Base-by-base conservation (phyloP, 2,113 vertebrate genomes). In the Pollimyrus isidori region DNA sequence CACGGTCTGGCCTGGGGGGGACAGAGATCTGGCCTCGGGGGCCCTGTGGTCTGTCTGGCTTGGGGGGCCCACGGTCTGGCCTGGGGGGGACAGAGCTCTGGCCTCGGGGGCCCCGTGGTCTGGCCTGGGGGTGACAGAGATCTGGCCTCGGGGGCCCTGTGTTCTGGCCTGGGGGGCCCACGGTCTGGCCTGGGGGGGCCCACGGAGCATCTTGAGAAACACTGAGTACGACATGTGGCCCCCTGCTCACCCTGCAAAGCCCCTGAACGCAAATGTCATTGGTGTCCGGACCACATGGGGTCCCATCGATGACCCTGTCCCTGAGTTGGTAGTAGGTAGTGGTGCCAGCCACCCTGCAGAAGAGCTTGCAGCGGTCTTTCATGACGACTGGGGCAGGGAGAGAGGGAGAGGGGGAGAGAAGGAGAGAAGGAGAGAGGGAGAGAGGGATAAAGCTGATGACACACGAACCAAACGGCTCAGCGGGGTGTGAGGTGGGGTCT, bases 231-330 rank as follows among this genome's bases (percentile, higher is more conserved):
- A 69, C 10, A 30, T 69, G n/a, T 4, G n/a, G 62, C 30, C n/a
- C 73, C 73, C 7, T 7, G 17, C 92, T 96, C 91, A 99, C 98
- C 96, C 98, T 95, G 94, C 98, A 99, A 52, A 99, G 97, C 92
- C 98, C 98, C 94, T 99, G 98, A 84, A 99, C 98, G 11, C 98
- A 99, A 95, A 99, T 98, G 93, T 99, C 98, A 0, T 97, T 98
- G 1, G 98, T 99, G 92, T 99, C 97, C 0, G 98, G 98, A 91
- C 98, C 97, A 2, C 98, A 99, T 0, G 97, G 97, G 0, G 98
- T 99, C n/a, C 98, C 98, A 0, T 99, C 98, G 1, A 96, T 95
- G 91, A 99, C 98, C 42, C 97, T 95, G 93, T 99, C 98, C 95
- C 97, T 97, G 94, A 99, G 98, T 93, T 99, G 98, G 93, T 99